These are phyloP conservation scores for Paralichthys olivaceus DNA, from an alignment of 2,113 vertebrate species.

Conservation along the genomic window DNA sequence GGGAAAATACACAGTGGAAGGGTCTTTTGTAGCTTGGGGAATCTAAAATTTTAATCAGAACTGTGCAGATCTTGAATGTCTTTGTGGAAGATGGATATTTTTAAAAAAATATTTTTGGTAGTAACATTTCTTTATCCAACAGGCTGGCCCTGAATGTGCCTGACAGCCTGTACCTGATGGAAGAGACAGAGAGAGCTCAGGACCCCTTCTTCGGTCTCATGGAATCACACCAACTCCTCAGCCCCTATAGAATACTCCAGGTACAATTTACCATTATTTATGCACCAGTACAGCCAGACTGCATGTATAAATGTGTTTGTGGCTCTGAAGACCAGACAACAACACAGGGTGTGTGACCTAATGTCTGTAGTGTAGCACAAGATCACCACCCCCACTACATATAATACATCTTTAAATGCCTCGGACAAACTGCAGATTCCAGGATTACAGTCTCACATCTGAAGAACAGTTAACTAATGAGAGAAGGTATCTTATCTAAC, in stretches of 20 bases:
- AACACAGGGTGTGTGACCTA: not conserved
- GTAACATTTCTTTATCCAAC: not conserved
- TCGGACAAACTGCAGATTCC: too few species aligned
- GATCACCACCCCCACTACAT: not conserved
- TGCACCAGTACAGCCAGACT: not conserved
- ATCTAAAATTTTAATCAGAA: not conserved
- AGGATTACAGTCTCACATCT: too few species aligned
- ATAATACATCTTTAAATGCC: too few species aligned
- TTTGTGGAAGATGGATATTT: constrained; percentile 18
- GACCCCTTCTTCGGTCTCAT: constrained; percentile 89
- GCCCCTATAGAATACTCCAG: constrained; percentile 78
- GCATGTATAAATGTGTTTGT: not conserved
- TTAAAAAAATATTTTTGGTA: too few species aligned
- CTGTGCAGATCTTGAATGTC: constrained; percentile 7
- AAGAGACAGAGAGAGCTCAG: constrained; percentile 81
- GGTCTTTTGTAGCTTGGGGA: constrained; percentile 5
- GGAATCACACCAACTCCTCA: constrained; percentile 75
- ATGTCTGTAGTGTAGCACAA: not conserved
- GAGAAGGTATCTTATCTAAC: too few species aligned
- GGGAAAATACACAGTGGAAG: not conserved
- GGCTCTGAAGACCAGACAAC: not conserved
- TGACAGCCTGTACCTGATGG: constrained; percentile 76
- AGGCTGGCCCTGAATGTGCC: constrained; percentile 81
- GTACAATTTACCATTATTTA: constrained; percentile 45
- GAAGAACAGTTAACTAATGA: too few species aligned